A percentile compares a stretch with the other conserved stretches of the same genome.
Conservation (phyloP, 2,888 invertebrate species). For the Macrosiphum euphorbiae region DNA sequence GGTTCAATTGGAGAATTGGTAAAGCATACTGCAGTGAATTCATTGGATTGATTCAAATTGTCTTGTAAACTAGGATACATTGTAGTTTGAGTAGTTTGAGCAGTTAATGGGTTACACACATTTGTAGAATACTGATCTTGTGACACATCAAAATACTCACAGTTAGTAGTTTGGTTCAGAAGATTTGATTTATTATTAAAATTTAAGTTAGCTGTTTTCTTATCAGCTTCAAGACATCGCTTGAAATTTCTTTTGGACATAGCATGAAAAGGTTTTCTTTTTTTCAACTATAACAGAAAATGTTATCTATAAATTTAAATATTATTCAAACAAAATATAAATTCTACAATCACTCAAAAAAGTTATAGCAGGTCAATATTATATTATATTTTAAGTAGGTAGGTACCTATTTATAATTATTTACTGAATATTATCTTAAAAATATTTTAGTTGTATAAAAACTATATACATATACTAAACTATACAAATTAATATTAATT, state of each 20-base stretch:
- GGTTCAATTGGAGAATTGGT: neutral
- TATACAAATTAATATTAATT: no score
- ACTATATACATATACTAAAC: no score
- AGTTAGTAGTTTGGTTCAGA: neutral
- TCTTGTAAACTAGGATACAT: neutral
- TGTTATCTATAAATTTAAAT: neutral
- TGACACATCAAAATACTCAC: neutral
- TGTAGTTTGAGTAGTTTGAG: slow-evolving; percentile 29
- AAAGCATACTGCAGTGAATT: neutral
- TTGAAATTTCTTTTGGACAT: slow-evolving; percentile 24
- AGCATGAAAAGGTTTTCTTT: neutral
- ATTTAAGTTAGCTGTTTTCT: neutral
- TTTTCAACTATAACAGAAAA: slow-evolving; percentile 13
- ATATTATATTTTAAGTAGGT: neutral
- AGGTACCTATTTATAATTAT: neutral
- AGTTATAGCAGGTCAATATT: neutral
- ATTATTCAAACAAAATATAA: neutral
- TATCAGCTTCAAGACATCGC: neutral
- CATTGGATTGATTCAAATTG: neutral
- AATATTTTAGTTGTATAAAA: neutral
- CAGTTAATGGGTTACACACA: neutral
- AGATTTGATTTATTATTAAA: neutral
- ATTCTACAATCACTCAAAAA: neutral
- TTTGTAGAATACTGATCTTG: neutral
- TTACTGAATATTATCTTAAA: no score